Conservation (phyloP, 92 coral and sea anemone genomes). For the Scolanthus callimorphus region DNA sequence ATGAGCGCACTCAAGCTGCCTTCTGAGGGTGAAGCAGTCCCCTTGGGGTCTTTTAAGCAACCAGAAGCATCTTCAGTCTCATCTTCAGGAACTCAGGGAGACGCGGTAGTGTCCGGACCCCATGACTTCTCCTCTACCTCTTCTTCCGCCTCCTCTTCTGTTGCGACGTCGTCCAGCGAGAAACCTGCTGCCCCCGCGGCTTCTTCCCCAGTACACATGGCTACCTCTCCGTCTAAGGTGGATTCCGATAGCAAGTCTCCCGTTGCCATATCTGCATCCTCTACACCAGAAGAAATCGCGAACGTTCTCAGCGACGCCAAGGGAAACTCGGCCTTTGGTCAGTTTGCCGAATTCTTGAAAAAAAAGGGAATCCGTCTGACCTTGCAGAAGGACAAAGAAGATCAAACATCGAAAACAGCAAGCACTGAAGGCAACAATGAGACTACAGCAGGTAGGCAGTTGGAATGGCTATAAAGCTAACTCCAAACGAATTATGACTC, state of each 20-base stretch:
- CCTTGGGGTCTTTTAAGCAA: neutral
- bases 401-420: neutral
- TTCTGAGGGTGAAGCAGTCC: neutral
- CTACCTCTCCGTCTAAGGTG: neutral
- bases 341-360: conserved; percentile 37
- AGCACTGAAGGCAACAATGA: neutral
- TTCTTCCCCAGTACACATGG: neutral
- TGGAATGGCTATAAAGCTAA: neutral
- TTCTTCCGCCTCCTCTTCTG: neutral
- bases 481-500: no score
- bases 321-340: conserved; percentile 14
- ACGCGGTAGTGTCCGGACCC: no score
- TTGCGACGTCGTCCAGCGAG: neutral
- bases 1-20: neutral
- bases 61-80: neutral
- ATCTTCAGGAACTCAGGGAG: neutral
- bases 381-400: conserved; percentile 18
- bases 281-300: conserved; percentile 5
- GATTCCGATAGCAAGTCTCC: neutral
- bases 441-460: neutral
- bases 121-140: no score
- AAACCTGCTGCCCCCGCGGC: neutral
- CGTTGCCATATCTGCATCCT: neutral
- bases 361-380: conserved; percentile 28
- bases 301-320: conserved; percentile 4